Evolutionary conservation across 2,888 invertebrate genomes (phyloP).

Genomic region (Tryphoninae sp.): DNA sequence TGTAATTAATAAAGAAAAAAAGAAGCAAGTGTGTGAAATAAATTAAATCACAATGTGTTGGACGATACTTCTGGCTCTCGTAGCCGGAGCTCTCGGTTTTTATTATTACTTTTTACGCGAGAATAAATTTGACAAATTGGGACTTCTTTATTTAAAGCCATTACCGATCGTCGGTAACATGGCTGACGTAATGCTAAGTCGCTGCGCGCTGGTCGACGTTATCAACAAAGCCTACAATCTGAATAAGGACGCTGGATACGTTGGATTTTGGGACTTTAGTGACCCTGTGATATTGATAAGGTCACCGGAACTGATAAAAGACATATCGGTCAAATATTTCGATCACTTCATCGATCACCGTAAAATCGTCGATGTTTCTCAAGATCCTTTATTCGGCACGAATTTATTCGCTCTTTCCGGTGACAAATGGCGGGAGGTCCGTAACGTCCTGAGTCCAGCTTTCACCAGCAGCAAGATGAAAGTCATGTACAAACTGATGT

Average conservation of each 20-base stretch:
- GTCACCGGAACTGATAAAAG: conserved; percentile 75
- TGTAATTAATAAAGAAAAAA: neutral
- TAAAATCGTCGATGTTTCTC: conserved; percentile 62
- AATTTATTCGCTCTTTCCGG: conserved; percentile 73
- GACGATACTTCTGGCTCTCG: neutral
- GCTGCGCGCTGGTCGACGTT: conserved; percentile 39
- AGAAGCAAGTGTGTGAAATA: neutral
- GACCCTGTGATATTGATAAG: conserved; percentile 70
- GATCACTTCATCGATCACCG: conserved; percentile 73
- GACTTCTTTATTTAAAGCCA: conserved; percentile 56
- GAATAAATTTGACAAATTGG: conserved; percentile 67
- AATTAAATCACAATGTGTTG: neutral
- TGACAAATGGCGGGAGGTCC: conserved; percentile 82
- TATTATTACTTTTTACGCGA: conserved; percentile 21
- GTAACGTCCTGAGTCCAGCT: conserved; percentile 82
- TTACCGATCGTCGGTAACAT: conserved; percentile 64
- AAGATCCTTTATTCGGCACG: conserved; percentile 67
- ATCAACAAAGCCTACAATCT: conserved; percentile 61
- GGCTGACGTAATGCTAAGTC: conserved; percentile 39
- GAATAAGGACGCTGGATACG: conserved; percentile 67
- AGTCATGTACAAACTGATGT: conserved; percentile 82
- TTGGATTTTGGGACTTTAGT: conserved; percentile 72
- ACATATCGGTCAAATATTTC: conserved; percentile 73
- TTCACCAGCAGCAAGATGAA: conserved; percentile 84
- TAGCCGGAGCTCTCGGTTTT: conserved; percentile 12